Evolutionary conservation across 2,113 vertebrate species (phyloP).

Genomic region (Leptocoma aspasia): DNA sequence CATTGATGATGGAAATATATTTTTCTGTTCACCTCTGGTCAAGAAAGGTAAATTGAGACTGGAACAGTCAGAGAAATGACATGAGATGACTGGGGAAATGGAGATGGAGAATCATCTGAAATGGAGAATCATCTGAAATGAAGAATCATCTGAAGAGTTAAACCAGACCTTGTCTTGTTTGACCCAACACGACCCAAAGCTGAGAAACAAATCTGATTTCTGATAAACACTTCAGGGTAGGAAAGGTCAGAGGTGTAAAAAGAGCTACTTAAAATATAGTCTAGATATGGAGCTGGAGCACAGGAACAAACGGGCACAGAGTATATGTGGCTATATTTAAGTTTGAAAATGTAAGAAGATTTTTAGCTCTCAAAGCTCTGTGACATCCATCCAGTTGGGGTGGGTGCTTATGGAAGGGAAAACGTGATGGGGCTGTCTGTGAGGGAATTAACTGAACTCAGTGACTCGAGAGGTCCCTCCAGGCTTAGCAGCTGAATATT

Average conservation of each 20-base stretch:
- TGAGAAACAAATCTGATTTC: slow-evolving; percentile 7
- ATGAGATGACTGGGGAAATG: not conserved
- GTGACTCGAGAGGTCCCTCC: not conserved
- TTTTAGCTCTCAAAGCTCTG: not conserved
- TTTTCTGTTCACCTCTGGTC: not conserved
- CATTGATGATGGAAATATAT: not conserved
- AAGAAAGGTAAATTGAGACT: not conserved
- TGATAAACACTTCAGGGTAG: not conserved
- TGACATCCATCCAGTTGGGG: not conserved
- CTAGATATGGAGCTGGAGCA: not conserved
- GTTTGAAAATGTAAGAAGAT: not conserved
- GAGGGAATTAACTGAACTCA: slow-evolving; percentile 8
- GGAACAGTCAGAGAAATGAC: not conserved
- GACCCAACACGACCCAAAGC: not conserved
- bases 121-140: too few relatives aligned
- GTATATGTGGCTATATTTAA: not conserved
- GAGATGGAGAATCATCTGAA: not conserved
- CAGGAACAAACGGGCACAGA: not conserved
- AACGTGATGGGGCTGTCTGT: not conserved
- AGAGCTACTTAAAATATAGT: not conserved
- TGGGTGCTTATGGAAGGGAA: not conserved
- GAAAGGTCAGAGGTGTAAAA: not conserved
- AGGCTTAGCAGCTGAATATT: not conserved
- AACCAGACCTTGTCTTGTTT: not conserved
- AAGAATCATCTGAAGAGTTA: not conserved